Base-by-base conservation (phyloP, 2,888 invertebrate genomes). In the Harpagoxenus sublaevis region DNA sequence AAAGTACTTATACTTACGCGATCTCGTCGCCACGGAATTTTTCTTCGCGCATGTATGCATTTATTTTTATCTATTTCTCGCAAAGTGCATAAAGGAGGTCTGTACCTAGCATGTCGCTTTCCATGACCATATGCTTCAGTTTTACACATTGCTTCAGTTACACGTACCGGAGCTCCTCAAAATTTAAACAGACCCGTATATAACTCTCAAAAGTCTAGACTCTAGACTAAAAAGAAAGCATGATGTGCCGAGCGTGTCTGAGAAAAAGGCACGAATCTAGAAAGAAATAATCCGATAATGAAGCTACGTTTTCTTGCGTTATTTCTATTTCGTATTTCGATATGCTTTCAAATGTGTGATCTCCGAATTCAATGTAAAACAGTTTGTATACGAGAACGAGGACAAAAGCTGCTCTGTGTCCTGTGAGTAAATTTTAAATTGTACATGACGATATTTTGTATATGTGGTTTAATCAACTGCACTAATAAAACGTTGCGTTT, bases 61-160 rank as follows among this genome's bases (percentile, higher is more conserved):
- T 75, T 23, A 15, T 35, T 63, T 75, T 63, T 63, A 51, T 75
- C 42, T 42, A 73, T 60, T 42, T 57, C 48, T 75, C 23, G 35
- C 48, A 51, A 48, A 51, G 15, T 39, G 10, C 23, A 51, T 51
- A 62, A 48, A 75, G 6, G 15, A 42, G 6, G 23, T 42, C 4
- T 62, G 35, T 23, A 45, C 23, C 39, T 55, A 55, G 4, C 15
- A 62, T 23, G 23, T 75, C 45, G 31, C 9, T 75, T 75, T 55
- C 23, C 31, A 23, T 23, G 23, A 23, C 23, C 23, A 48, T 48
- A 31, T 15, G 45, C 74, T 12, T 74, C 31, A n/a, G 9, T 45
- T 31, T 8, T 0, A 8, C 10, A 60, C 18, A n/a, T 62, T n/a
- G 62, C 60, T 62, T 62, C 60, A 2, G 3, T 31, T 9, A 35